phyloP scores from a whole-genome alignment of 1,140 invertebrate species.

The Aphelenchoides avenae region DNA sequence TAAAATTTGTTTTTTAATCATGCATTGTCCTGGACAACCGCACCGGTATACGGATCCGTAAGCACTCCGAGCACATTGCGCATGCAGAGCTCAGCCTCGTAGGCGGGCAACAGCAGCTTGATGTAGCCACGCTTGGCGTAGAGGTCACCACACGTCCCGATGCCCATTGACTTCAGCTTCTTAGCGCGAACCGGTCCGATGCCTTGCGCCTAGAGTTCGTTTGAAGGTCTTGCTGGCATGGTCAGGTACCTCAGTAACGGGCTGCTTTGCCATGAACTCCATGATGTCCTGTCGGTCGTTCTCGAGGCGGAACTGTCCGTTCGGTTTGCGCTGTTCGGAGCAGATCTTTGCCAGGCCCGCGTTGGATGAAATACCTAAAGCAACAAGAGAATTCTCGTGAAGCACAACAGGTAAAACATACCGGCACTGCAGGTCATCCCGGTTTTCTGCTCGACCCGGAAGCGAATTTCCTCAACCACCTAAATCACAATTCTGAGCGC shows the following conservation, averaged over 20 bases:
- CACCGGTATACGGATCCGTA: too few relatives aligned
- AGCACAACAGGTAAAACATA: too few relatives aligned
- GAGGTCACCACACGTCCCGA: slow-evolving; percentile 61
- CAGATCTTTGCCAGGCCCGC: slow-evolving; percentile 69
- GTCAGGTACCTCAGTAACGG: slow-evolving; percentile 66
- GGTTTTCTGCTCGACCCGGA: slow-evolving; percentile 64
- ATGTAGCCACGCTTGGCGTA: slow-evolving; percentile 20
- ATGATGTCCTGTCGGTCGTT: slow-evolving; percentile 60
- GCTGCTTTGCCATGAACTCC: slow-evolving; percentile 64
- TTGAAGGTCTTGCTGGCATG: not conserved
- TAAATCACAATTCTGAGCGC: slow-evolving; percentile 64
- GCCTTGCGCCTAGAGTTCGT: slow-evolving; percentile 37
- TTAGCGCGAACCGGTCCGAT: slow-evolving; percentile 62
- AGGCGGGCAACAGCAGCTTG: too few relatives aligned
- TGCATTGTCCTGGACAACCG: too few relatives aligned
- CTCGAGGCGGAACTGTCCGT: slow-evolving; percentile 66
- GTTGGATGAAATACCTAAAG: slow-evolving; percentile 68
- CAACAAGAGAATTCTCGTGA: too few relatives aligned
- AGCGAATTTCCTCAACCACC: slow-evolving; percentile 65
- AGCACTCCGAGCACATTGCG: too few relatives aligned
- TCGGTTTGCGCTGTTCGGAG: slow-evolving; percentile 70
- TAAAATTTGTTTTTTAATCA: too few relatives aligned
- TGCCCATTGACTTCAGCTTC: slow-evolving; percentile 61
- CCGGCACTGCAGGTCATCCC: slow-evolving; percentile 68
- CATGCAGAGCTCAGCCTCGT: too few relatives aligned